Conservation (phyloP, 2,113 vertebrate species). For the Hydrolagus affinis region DNA sequence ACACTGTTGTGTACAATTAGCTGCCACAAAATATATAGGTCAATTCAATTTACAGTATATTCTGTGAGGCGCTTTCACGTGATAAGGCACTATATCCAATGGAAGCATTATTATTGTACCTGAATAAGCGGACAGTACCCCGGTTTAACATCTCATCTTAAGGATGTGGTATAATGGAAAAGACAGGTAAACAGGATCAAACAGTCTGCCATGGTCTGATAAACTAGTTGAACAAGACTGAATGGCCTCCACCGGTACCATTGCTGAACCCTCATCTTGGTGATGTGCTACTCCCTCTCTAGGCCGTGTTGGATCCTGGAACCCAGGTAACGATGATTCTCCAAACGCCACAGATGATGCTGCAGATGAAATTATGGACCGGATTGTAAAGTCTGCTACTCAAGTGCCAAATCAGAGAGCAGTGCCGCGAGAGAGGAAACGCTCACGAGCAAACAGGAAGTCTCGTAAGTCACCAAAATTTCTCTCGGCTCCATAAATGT, state of each 20-base stretch:
- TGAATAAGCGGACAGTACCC: too few species aligned
- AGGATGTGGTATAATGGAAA: background rate
- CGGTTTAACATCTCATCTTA: background rate
- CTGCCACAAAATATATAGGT: too few species aligned
- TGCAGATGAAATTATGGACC: conserved; percentile 96
- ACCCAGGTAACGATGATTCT: conserved; percentile 64
- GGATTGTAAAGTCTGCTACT: conserved; percentile 89
- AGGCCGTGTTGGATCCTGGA: conserved; percentile 76
- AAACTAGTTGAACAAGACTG: too few species aligned
- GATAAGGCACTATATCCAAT: too few species aligned
- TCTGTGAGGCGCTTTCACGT: too few species aligned
- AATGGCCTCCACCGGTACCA: too few species aligned
- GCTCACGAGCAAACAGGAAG: conserved; percentile 87
- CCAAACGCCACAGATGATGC: conserved; percentile 74
- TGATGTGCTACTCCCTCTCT: conserved; percentile 31
- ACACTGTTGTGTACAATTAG: too few species aligned
- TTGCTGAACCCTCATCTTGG: background rate
- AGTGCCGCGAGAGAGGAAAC: conserved; percentile 79
- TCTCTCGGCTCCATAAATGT: too few species aligned
- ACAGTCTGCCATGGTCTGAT: background rate
- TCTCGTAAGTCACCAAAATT: conserved; percentile 67
- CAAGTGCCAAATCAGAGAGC: conserved; percentile 82
- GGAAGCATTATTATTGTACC: too few species aligned
- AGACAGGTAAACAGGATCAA: background rate
- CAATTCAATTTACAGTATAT: too few species aligned